A percentile compares a stretch with the other conserved stretches of the same genome.
phyloP scores from a whole-genome alignment of 2,888 invertebrate species.

The Cabera pusaria region DNA sequence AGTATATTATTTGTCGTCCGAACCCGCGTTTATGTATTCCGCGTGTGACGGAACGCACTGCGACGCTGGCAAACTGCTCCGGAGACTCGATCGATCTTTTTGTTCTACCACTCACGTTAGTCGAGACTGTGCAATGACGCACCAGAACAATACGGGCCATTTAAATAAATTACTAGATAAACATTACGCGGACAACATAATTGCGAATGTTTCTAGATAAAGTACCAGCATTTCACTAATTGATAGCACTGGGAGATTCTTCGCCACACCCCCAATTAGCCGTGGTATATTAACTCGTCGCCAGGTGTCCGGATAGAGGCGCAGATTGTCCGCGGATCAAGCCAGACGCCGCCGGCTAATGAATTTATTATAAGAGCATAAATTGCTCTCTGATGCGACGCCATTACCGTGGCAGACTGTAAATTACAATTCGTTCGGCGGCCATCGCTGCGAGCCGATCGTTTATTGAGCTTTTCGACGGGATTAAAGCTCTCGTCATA shows the following conservation, averaged over 20 bases:
- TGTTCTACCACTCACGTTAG: too few species aligned
- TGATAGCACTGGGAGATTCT: too few species aligned
- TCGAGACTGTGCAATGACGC: too few species aligned
- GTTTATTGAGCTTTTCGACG: constrained; percentile 67
- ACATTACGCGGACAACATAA: constrained; percentile 17
- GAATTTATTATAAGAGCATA: constrained; percentile 82
- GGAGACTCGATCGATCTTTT: constrained; percentile 18
- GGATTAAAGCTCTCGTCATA: constrained; percentile 43
- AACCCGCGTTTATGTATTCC: constrained; percentile 55
- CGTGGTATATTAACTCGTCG: constrained; percentile 38
- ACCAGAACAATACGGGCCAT: constrained; percentile 14
- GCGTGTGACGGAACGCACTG: constrained; percentile 38
- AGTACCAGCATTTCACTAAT: constrained; percentile 22
- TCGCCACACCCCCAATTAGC: constrained; percentile 12
- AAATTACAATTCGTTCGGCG: constrained; percentile 75
- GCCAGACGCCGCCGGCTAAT: constrained; percentile 52
- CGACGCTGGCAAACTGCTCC: constrained; percentile 2
- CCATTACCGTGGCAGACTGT: constrained; percentile 72
- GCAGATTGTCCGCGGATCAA: too few species aligned
- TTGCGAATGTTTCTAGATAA: constrained; percentile 13
- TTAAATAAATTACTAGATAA: constrained; percentile 10
- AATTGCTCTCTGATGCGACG: constrained; percentile 78
- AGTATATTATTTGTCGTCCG: constrained; percentile 51
- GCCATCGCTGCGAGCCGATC: constrained; percentile 53
- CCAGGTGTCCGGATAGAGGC: constrained; percentile 8